Base-by-base conservation (phyloP, 2,113 vertebrate species). In the Anguilla rostrata region DNA sequence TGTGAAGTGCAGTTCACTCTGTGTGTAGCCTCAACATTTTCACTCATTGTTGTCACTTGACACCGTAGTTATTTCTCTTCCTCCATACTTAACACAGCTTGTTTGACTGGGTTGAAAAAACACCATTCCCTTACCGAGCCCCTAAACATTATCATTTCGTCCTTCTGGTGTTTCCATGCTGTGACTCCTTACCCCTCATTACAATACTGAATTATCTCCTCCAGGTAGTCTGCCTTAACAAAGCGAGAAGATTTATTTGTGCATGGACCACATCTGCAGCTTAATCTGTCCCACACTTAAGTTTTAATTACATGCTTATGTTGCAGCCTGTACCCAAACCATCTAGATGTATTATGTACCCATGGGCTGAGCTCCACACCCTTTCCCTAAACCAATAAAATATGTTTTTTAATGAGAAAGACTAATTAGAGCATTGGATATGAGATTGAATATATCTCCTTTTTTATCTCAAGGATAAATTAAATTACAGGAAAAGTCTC, bases 361-460 rank as follows among this genome's bases (percentile, higher is more conserved):
- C 91, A 91, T 81, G 89, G 91, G 91, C 92, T 40, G 66, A 87
- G 84, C 11, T 80, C 86, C 85, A 84, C 14, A 88, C 89, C 90
- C 89, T 85, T 88, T 88, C 88, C 87, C 80, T 92, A 92, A 94
- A 92, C 89, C 90, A 94, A 93, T 90, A 94, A 91, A 93, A 92
- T 85, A 91, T 90, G 90, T 90, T 91, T 93, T 84, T 87, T 87
- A 89, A 89, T 53, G 79, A 87, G 85, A 90, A 91, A 89, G 80
- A 88, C 90, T 94, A 91, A 94, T 94, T 93, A 94, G 92, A 89
- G 90, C 88, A 87, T 86, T 87, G 88, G 86, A 91, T 92, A 92
- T 53, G 75, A 53, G 83, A 83, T 83, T 88, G 85, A 90, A 87
- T 90, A 91, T 86, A 91, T 93, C 88, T 93, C 87, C 87, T 87